phyloP scores from a whole-genome alignment of 2,797 vertebrate species.

The Rhinophrynus dorsalis region DNA sequence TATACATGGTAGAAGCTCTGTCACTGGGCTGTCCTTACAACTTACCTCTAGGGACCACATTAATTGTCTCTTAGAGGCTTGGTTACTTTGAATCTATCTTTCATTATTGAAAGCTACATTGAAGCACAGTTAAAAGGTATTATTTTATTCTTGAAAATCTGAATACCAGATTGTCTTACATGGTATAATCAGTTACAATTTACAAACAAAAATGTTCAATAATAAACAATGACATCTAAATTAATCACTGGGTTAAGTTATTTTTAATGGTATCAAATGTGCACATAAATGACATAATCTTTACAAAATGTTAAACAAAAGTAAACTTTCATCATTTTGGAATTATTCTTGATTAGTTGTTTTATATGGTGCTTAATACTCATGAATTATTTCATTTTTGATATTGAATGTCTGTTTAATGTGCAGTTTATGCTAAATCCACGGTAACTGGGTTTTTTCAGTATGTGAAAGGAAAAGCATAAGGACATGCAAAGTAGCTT shows the following conservation, averaged over 20 bases:
- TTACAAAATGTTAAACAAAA: not conserved
- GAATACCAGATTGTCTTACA: not conserved
- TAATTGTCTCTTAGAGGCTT: too few relatives aligned
- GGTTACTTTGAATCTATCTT: not conserved
- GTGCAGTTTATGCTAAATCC: conserved; percentile 4
- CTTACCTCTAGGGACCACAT: too few relatives aligned
- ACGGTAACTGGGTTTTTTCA: not conserved
- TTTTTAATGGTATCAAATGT: not conserved
- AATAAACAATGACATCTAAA: too few relatives aligned
- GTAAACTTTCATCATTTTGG: not conserved
- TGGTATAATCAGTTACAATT: not conserved
- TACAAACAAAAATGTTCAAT: not conserved
- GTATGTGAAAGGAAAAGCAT: not conserved
- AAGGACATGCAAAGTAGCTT: not conserved
- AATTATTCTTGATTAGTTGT: not conserved
- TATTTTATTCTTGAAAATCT: not conserved
- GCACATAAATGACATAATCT: not conserved
- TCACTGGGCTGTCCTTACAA: too few relatives aligned
- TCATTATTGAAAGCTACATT: not conserved
- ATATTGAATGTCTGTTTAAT: conserved; percentile 1
- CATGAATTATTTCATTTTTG: conserved; percentile 4
- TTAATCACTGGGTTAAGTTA: not conserved
- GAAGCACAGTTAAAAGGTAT: not conserved
- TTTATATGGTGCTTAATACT: not conserved
- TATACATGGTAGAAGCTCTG: too few relatives aligned